Conservation (phyloP, 1,140 invertebrate genomes). For the Papilio xuthus region DNA sequence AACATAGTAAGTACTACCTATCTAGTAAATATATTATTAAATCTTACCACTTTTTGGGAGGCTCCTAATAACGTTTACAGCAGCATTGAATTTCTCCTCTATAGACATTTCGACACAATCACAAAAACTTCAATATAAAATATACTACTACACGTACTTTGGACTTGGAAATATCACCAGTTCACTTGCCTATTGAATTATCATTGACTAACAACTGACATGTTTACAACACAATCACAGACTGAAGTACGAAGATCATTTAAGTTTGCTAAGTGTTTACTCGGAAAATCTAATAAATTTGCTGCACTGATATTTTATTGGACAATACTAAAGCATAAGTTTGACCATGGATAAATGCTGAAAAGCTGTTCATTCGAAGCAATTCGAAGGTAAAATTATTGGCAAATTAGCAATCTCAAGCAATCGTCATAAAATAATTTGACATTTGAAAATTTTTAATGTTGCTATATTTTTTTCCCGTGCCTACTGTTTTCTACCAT, state of each 20-base stretch:
- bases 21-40: background rate
- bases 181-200: constrained; percentile 41
- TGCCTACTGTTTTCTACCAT: background rate
- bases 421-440: background rate
- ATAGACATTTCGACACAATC: constrained; percentile 84
- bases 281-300: background rate
- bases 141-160: constrained; percentile 64
- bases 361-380: background rate
- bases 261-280: background rate
- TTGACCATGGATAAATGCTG: background rate
- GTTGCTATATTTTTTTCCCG: background rate
- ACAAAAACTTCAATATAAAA: constrained; percentile 53
- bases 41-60: constrained; percentile 93
- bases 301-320: background rate
- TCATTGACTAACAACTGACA: constrained; percentile 45
- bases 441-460: background rate
- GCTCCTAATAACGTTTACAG: constrained; percentile 93
- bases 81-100: constrained; percentile 92
- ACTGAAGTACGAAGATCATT: background rate
- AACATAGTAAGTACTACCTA: background rate
- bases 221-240: constrained; percentile 43
- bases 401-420: background rate
- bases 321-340: background rate
- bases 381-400: background rate
- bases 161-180: constrained; percentile 53